Conservation (phyloP, 2,113 vertebrate species). For the Malaclemys terrapin region DNA sequence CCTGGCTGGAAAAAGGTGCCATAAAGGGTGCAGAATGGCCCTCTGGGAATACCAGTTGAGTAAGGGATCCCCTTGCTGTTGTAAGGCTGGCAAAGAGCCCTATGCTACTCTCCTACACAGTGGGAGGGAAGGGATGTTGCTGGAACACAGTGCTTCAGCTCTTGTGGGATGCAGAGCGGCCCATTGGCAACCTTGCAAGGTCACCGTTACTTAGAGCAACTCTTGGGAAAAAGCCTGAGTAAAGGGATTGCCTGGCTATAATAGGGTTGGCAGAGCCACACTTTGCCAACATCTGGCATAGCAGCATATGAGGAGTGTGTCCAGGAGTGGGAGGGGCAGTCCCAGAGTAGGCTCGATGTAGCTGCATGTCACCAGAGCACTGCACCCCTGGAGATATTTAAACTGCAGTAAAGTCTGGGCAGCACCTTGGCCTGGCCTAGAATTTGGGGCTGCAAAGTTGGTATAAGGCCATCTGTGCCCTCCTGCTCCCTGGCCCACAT, state of each 20-base stretch:
- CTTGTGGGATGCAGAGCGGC: background rate
- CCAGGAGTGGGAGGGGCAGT: background rate
- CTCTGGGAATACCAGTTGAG: background rate
- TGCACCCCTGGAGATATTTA: background rate
- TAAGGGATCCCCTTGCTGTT: background rate
- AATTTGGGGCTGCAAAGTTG: background rate
- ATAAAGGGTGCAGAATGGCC: rapidly evolving
- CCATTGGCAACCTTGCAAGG: background rate
- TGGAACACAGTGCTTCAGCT: background rate
- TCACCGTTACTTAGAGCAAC: background rate
- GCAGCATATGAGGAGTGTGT: too few species aligned
- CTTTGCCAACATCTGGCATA: background rate
- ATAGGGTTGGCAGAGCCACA: background rate
- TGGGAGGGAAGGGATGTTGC: background rate
- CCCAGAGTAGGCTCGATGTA: background rate
- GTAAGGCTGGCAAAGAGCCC: background rate
- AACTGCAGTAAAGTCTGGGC: background rate
- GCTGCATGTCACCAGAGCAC: background rate
- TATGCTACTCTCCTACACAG: background rate
- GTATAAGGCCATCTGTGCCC: background rate
- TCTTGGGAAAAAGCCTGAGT: background rate
- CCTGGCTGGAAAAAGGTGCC: background rate
- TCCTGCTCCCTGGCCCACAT: background rate
- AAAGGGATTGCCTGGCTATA: background rate
- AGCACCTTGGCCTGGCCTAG: background rate